Percentiles rank a stretch among this genome's conserved stretches.
Evolutionary conservation across 2,888 invertebrate genomes (phyloP).

Genomic region (Isotomurus palustris): DNA sequence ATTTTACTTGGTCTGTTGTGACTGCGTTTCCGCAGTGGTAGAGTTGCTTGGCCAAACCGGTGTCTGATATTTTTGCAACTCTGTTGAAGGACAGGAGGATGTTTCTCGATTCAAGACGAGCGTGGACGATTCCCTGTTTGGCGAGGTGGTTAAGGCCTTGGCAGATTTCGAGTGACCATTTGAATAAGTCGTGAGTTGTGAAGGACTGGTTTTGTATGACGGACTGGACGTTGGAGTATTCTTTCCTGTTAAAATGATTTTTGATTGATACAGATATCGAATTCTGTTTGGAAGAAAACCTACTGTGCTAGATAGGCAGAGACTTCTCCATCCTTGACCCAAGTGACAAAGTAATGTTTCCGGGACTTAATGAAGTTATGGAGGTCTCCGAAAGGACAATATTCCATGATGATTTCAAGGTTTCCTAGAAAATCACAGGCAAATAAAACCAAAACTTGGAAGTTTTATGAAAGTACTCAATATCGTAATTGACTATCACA

Average conservation of each 20-base stretch:
- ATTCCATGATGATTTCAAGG: neutral
- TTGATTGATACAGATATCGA: neutral
- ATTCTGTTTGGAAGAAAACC: neutral
- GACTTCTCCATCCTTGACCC: neutral
- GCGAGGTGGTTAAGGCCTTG: neutral
- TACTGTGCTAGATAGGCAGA: neutral
- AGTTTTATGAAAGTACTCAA: neutral
- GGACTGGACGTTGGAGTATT: neutral
- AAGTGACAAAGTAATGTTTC: neutral
- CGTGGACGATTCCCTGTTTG: neutral
- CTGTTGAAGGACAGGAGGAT: neutral
- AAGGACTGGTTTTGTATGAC: no score
- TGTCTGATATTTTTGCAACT: neutral
- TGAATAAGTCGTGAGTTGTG: neutral
- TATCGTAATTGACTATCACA: neutral
- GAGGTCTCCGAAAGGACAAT: neutral
- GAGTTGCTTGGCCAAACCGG: neutral
- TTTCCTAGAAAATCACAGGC: conserved; percentile 1
- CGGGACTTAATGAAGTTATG: neutral
- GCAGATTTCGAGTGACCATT: neutral
- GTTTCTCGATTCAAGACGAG: neutral
- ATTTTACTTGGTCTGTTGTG: no score
- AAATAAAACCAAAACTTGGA: neutral
- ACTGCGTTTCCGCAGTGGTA: neutral
- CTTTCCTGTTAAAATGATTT: neutral